These are phyloP conservation scores for Bettongia penicillata DNA, from an alignment of 2,113 vertebrate species.

Conservation along the genomic window DNA sequence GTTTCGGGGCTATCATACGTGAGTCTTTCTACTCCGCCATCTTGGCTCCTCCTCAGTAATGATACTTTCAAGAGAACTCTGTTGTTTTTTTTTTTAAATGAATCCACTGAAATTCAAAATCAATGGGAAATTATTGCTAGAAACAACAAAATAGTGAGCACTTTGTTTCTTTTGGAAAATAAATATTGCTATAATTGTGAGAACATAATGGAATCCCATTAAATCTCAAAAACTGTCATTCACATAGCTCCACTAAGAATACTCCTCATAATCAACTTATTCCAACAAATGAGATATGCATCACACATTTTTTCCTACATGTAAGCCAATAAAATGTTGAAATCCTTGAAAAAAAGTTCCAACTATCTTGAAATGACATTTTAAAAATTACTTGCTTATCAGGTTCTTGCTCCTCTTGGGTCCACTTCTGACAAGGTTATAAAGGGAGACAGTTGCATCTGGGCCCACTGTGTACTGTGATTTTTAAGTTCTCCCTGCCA, in stretches of 20 bases:
- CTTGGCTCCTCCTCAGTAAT: no score
- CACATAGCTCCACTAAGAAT: not conserved
- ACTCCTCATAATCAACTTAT: not conserved
- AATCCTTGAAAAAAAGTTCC: not conserved
- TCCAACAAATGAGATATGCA: not conserved
- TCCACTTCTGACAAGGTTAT: not conserved
- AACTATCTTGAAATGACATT: not conserved
- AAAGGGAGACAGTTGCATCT: not conserved
- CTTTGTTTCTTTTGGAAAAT: not conserved
- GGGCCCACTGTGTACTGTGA: not conserved
- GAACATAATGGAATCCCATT: not conserved
- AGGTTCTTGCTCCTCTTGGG: not conserved
- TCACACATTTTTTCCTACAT: not conserved
- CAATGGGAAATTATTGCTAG: not conserved
- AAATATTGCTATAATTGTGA: not conserved
- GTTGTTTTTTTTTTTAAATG: no score
- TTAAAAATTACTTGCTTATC: not conserved
- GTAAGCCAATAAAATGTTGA: not conserved
- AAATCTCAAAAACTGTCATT: not conserved
- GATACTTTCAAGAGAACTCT: not conserved
- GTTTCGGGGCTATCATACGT: no score
- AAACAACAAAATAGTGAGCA: not conserved
- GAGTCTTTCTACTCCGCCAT: no score
- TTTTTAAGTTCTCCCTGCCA: not conserved
- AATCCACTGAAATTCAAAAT: no score